Base-by-base conservation (phyloP, 2,113 vertebrate genomes). In the Zosterops pallidus region DNA sequence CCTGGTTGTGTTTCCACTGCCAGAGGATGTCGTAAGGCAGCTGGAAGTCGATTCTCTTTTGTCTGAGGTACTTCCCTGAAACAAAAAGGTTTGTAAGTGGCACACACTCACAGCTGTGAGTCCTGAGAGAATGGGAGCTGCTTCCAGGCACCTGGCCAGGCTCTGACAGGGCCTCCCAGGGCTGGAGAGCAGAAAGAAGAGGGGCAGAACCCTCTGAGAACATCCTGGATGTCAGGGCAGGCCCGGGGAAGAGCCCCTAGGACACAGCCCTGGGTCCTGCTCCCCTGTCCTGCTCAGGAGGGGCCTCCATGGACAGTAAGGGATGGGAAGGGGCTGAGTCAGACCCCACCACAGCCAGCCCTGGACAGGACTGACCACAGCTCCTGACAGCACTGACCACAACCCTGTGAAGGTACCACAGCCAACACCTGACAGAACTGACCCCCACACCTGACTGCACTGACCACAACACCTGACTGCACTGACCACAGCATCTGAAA, bases 1-100 rank as follows among this genome's bases (percentile, higher is more conserved):
- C 99, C 99, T 99, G 98, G 95, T 99, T 98, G 91, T 99, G 98
- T 96, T 99, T 99, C 99, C 99, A 99, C 95, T 99, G 98, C 99
- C 99, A 99, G 96, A 99, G 98, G 95, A 99, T 99, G 93, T 99
- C 99, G 70, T 99, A 99, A 35, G 99, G 99, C 95, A 99, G 97
- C 98, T 99, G 99, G 98, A 99, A 99, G 98, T 99, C 98, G 60
- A 99, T 99, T 84, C 99, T 96, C 96, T 99, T 99, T 86, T 99
- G 98, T 97, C 99, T 98, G 83, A 99, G 98, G 97, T 99, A 99
- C 97, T 99, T 99, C 53, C 99, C 99, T 99, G 97, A 94, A 98
- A 97, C 47, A 93, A 74, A 94, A 91, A 94, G 31, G 60, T 46
- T 9, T 57, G 47, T 83, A 12, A 93, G 90, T 44, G 10, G 3